These are phyloP conservation scores for Caenorhabditis briggsae DNA, from an alignment of 1,140 invertebrate species.

Conservation along the genomic window DNA sequence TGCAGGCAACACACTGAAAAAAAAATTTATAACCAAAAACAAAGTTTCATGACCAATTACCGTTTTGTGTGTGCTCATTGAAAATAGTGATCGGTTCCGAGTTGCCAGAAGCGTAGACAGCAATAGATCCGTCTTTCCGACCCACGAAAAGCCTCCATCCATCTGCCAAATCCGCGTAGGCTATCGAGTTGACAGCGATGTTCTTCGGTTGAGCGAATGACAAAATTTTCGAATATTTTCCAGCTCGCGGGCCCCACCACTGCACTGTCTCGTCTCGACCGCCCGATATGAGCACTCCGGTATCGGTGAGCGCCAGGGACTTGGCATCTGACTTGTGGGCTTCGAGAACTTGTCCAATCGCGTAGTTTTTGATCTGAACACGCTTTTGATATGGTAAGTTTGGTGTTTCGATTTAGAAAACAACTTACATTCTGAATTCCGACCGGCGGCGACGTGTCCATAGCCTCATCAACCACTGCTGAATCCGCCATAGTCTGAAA, in stretches of 20 bases:
- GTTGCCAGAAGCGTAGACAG: constrained; percentile 13
- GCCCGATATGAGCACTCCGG: constrained; percentile 33
- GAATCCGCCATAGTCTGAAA: constrained; percentile 3
- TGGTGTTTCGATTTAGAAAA: not conserved
- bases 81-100: constrained; percentile 2
- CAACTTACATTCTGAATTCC: not conserved
- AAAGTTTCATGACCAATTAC: constrained; percentile 2
- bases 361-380: constrained; percentile 10
- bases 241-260: not conserved
- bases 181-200: constrained; percentile 48
- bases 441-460: not conserved
- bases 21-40: constrained; percentile 3
- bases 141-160: constrained; percentile 60
- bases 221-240: constrained; percentile 12
- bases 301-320: constrained; percentile 10
- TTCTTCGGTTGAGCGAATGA: constrained; percentile 21
- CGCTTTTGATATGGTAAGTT: not conserved
- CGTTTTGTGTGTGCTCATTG: constrained; percentile 45
- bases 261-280: constrained; percentile 60
- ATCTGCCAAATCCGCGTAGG: constrained; percentile 17
- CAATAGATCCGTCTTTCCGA: constrained; percentile 53
- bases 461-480: not conserved
- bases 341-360: constrained; percentile 15
- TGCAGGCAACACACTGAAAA: constrained; percentile 69
- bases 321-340: constrained; percentile 53